A percentile compares a stretch with the other conserved stretches of the same genome.
Conservation (phyloP, 37 sponge, comb jelly and placozoan species). For the Halichondria panicea region DNA sequence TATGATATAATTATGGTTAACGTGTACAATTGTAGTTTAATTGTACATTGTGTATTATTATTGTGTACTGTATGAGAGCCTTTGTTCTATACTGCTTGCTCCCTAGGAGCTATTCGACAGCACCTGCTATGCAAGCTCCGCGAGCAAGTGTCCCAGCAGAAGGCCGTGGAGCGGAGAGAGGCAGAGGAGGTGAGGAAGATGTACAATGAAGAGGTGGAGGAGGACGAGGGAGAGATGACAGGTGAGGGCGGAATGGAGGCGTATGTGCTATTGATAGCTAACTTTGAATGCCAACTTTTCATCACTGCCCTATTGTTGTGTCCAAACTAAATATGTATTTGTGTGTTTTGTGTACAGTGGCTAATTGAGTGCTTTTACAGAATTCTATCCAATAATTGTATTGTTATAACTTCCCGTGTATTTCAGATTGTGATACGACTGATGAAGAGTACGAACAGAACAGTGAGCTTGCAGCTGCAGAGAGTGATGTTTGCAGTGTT, state of each 20-base stretch:
- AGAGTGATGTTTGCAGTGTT: constrained; percentile 45
- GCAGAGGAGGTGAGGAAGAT: constrained; percentile 35
- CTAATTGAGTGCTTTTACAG: background rate
- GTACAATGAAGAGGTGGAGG: constrained; percentile 56
- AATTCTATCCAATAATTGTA: background rate
- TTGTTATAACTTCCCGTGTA: background rate
- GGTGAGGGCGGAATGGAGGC: constrained; percentile 5
- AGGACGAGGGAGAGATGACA: constrained; percentile 46
- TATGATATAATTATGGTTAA: no score
- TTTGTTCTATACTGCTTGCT: background rate
- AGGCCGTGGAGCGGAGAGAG: constrained; percentile 47
- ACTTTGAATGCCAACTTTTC: no score
- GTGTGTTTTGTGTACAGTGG: background rate
- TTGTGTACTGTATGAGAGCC: no score
- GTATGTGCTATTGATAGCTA: background rate
- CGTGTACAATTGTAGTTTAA: no score
- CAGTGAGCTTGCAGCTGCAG: constrained; percentile 9
- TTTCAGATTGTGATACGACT: constrained; percentile 22
- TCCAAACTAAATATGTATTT: no score
- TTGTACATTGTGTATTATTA: no score
- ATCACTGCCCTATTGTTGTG: no score
- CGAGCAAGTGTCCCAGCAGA: constrained; percentile 36
- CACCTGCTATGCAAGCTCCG: constrained; percentile 27
- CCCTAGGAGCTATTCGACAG: constrained; percentile 40
- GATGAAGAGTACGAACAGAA: constrained; percentile 34